Evolutionary conservation across 2,113 vertebrate species (phyloP).

Genomic region (Spheniscus mendiculus): DNA sequence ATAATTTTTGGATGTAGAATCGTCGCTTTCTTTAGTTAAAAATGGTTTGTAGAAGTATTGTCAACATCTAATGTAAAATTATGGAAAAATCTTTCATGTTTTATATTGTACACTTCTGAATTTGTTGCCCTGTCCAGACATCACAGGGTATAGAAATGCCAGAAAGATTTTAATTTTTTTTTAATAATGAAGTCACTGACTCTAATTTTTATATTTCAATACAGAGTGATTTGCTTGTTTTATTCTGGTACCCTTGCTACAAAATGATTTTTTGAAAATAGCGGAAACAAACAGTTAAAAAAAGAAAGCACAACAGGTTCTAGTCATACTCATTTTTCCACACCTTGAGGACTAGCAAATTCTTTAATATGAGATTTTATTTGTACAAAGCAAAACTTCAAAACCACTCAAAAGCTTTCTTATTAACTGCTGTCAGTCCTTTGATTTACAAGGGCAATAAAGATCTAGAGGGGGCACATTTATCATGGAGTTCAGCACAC

Average conservation of each 20-base stretch:
- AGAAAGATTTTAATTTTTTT: not conserved
- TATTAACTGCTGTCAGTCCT: slow-evolving; percentile 85
- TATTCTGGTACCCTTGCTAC: not conserved
- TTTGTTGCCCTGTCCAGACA: slow-evolving; percentile 1
- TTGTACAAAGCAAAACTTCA: slow-evolving; percentile 86
- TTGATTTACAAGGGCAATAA: slow-evolving; percentile 88
- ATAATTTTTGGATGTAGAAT: not conserved
- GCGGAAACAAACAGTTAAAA: slow-evolving; percentile 69
- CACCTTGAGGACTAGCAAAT: slow-evolving; percentile 83
- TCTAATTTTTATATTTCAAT: not conserved
- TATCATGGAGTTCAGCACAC: slow-evolving; percentile 82
- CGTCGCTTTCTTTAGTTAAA: slow-evolving; percentile 18
- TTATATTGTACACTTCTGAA: not conserved
- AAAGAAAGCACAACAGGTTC: slow-evolving; percentile 57
- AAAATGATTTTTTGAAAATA: not conserved
- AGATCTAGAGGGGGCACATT: slow-evolving; percentile 85
- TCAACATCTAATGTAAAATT: not conserved
- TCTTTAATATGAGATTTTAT: slow-evolving; percentile 84
- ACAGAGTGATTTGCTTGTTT: not conserved
- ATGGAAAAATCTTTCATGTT: not conserved
- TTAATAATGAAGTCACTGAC: not conserved
- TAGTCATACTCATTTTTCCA: slow-evolving; percentile 68
- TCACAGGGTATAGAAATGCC: not conserved
- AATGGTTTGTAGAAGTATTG: not conserved
- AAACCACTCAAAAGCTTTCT: slow-evolving; percentile 85